Base-by-base conservation (phyloP, 2,113 vertebrate genomes). In the Psittacus erithacus region DNA sequence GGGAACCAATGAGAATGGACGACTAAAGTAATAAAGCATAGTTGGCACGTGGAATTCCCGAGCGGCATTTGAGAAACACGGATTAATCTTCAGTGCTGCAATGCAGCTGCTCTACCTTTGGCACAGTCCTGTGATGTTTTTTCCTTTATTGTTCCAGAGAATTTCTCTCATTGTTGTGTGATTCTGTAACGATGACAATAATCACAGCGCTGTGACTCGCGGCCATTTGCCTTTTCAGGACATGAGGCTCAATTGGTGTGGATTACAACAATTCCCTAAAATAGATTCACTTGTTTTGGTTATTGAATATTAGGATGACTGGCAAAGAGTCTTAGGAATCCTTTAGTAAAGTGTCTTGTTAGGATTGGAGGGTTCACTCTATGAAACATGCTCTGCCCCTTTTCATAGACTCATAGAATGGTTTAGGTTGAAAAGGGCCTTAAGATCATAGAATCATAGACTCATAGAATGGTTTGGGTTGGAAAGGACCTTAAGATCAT, bases 311-410 rank as follows among this genome's bases (percentile, higher is more conserved):
- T 27, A 64, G 29, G 10, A 3, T 10, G 38, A 17, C 4, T 49
- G 68, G 13, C 35, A 49, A 46, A n/a, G 43, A 46, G 14, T 12
- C 20, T 29, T 59, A 23, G 29, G 13, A 46, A 43, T 43, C 28
- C 29, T 77, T 82, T 13, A 43, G 35, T 16, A 53, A 29, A 73
- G 18, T 23, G 38, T 25, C 9, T 75, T 59, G n/a, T 70, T 28
- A 24, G 52, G 68, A 76, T 5, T 0, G 0, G 5, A 16, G 29
- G 10, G 3, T 38, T 82, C 39, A 13, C 31, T 13, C 0, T 13
- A 11, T 25, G 52, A 52, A 65, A 29, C 63, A 8, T 3, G 6
- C 39, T n/a, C 27, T 47, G 33, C 13, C 31, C 27, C 73, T 77
- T 59, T 50, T 39, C 53, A 57, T 33, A 13, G 55, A 22, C 6